A percentile compares a stretch with the other conserved stretches of the same genome.
Evolutionary conservation across 2,888 invertebrate species (phyloP).

Genomic region (Julus scanicus): DNA sequence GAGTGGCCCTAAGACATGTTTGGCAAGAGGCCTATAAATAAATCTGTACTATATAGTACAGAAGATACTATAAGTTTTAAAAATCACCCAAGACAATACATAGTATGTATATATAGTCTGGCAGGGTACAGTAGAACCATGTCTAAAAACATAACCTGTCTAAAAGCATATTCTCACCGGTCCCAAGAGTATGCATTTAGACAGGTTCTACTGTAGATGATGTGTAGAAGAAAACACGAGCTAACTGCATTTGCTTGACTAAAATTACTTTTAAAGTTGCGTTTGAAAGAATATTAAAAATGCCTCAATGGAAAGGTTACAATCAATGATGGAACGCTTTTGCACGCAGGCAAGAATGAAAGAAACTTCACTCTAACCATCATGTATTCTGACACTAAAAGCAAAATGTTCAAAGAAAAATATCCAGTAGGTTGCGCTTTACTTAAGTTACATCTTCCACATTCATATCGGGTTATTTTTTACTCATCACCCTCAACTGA

Average conservation of each 20-base stretch:
- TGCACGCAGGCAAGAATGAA: background rate
- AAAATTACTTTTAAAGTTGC: background rate
- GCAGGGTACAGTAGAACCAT: no score
- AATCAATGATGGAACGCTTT: background rate
- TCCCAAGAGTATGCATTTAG: no score
- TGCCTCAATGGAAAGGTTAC: background rate
- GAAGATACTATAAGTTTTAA: no score
- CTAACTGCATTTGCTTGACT: background rate
- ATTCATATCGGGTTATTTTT: constrained; percentile 14
- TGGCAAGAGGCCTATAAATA: no score
- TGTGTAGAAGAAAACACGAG: background rate
- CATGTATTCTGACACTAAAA: constrained; percentile 18
- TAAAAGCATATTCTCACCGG: no score
- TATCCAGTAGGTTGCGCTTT: constrained; percentile 26
- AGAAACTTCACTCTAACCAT: constrained; percentile 6
- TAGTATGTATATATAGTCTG: no score
- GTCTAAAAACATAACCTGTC: no score
- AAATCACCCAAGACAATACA: no score
- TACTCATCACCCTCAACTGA: background rate
- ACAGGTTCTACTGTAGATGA: no score
- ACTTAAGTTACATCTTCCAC: constrained; percentile 7
- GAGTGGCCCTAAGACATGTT: no score
- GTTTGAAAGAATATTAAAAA: background rate
- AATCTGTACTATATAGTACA: no score
- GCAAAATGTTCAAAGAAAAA: constrained; percentile 29